Base-by-base conservation (phyloP, 1,140 invertebrate genomes). In the Aphelinus certus region DNA sequence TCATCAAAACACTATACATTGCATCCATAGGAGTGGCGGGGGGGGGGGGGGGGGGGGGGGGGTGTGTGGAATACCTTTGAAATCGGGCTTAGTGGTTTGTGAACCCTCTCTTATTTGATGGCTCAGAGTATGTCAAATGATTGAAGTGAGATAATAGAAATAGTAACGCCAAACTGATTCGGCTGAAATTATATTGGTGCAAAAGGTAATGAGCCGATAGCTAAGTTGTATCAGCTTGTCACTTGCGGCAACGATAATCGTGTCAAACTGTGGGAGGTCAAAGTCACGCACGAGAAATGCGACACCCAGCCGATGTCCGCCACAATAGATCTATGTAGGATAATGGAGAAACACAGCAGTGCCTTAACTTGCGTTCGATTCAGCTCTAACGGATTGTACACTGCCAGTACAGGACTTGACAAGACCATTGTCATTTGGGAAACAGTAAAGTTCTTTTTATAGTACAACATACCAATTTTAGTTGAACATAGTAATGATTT, bases 261-360 rank as follows among this genome's bases (percentile, higher is more conserved):
- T n/a, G 89, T 95, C 1, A 93, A 93, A 83, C 79, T 95, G 7
- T 95, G 94, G 94, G 89, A 90, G 58, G 88, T 95, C 3, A 88
- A 81, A 3, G 81, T 84, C 5, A 68, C 77, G 5, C 80, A 84
- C 47, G 75, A 81, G 42, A 86, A 86, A 63, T 78, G 75, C 43
- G 79, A 85, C 46, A 26, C 46, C 47, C 75, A 79, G 64, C 71
- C 80, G 6, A 75, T 78, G 45, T 77, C 77, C 3, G 82, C 81
- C 9, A 80, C 78, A 7, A 83, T 84, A 65, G 78, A 55, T 26
- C 80, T 85, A 43, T 78, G 76, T 58, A 80, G 81, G 65, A 61
- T 82, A 1, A 80, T 87, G 76, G 80, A 85, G 67, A 87, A 85
- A 64, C 88, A 89, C 77, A 86, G 85, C 56, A 86, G 85, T 70